phyloP scores from a whole-genome alignment of 2,113 vertebrate species.

The Charina bottae region DNA sequence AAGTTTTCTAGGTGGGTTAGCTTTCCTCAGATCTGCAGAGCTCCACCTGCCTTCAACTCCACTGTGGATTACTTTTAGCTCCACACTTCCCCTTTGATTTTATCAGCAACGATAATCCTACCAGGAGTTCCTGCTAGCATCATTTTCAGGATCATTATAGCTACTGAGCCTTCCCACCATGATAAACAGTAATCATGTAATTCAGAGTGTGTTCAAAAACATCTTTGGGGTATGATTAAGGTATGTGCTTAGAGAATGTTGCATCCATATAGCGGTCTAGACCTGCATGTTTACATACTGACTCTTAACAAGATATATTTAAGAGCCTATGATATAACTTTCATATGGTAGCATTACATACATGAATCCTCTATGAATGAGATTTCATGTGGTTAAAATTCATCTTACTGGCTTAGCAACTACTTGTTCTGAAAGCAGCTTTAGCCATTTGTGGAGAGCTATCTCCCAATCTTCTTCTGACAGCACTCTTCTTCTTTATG shows the following conservation, averaged over 20 bases:
- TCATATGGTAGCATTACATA: neutral
- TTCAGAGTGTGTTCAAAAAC: conserved; percentile 15
- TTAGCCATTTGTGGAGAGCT: neutral
- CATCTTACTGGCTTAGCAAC: neutral
- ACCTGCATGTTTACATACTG: neutral
- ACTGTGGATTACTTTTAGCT: neutral
- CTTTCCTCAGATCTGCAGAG: neutral
- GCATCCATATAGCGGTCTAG: accelerated
- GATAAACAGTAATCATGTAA: neutral
- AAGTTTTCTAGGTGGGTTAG: neutral
- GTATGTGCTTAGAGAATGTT: neutral
- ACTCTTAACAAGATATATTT: neutral
- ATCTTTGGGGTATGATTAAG: conserved; percentile 4
- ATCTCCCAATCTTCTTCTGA: no score
- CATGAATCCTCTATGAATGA: neutral
- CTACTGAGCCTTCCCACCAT: neutral
- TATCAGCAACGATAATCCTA: neutral
- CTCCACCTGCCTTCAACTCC: neutral
- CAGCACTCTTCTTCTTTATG: neutral
- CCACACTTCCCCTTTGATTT: neutral
- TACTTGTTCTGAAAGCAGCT: conserved; percentile 4
- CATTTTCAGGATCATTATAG: neutral
- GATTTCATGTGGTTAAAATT: neutral
- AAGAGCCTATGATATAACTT: neutral
- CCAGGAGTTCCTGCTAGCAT: neutral